phyloP scores from a whole-genome alignment of 2,888 invertebrate genomes.

The Callimorpha dominula region DNA sequence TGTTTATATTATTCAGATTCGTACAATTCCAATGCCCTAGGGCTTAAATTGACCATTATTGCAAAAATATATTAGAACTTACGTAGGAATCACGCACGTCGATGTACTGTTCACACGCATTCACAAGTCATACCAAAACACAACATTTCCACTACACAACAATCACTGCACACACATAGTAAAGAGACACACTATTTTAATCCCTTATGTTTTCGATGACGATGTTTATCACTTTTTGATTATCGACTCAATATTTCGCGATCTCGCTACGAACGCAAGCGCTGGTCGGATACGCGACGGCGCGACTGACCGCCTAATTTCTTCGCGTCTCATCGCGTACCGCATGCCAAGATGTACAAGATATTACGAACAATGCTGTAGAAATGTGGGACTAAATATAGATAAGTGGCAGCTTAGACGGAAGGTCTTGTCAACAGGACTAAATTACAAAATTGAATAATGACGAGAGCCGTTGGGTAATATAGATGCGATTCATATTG shows the following conservation, averaged over 20 bases:
- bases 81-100: conserved; percentile 23
- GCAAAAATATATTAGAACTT: conserved; percentile 29
- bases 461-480: conserved; percentile 1
- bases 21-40: conserved; percentile 13
- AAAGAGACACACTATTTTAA: conserved; percentile 28
- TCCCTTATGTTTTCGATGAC: conserved; percentile 30
- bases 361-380: conserved; percentile 54
- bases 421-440: conserved; percentile 28
- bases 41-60: neutral
- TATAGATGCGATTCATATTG: neutral
- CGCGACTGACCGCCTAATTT: conserved; percentile 76
- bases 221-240: conserved; percentile 13
- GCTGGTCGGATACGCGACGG: conserved; percentile 71
- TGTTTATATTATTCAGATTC: neutral
- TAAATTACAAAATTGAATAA: conserved; percentile 44
- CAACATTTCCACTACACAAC: conserved; percentile 37
- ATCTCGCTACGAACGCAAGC: conserved; percentile 61
- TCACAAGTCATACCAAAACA: no score
- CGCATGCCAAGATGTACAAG: conserved; percentile 53
- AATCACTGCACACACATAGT: conserved; percentile 32
- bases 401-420: conserved; percentile 43
- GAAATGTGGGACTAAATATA: conserved; percentile 53
- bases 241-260: conserved; percentile 29
- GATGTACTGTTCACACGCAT: no score
- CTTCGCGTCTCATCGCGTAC: conserved; percentile 62